Conservation (phyloP, 2,113 vertebrate species). For the Megaceryle torquata region DNA sequence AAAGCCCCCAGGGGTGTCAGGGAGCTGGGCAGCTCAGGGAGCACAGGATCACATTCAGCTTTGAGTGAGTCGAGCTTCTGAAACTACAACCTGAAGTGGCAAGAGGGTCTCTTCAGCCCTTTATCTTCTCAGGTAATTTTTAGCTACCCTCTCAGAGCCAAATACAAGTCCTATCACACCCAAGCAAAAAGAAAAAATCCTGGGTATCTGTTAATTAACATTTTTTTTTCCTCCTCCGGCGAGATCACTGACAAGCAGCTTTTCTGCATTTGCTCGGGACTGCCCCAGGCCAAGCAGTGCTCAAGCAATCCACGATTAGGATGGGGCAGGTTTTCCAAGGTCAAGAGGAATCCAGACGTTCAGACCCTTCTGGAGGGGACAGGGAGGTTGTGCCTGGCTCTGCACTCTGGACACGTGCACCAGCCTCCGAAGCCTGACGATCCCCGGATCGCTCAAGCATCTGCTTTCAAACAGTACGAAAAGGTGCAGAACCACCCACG, state of each 20-base stretch:
- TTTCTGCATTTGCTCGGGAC: background rate
- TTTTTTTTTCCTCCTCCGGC: background rate
- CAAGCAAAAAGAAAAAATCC: background rate
- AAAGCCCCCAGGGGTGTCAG: background rate
- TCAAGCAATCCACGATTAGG: background rate
- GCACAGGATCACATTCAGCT: background rate
- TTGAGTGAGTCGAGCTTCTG: background rate
- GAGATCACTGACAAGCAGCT: background rate
- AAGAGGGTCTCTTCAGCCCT: background rate
- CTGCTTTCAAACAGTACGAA: background rate
- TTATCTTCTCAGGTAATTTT: background rate
- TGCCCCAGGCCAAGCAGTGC: background rate
- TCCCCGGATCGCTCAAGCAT: accelerated
- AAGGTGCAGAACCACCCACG: background rate
- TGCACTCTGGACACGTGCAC: background rate
- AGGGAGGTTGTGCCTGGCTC: background rate
- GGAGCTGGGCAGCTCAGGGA: background rate
- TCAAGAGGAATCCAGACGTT: background rate
- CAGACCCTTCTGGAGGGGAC: background rate
- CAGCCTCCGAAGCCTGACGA: accelerated
- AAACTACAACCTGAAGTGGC: background rate
- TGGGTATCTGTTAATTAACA: background rate
- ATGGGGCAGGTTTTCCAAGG: background rate
- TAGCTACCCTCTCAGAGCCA: background rate
- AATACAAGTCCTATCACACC: background rate